Evolutionary conservation across 2,113 vertebrate genomes (phyloP).

Genomic region (Pavo muticus): DNA sequence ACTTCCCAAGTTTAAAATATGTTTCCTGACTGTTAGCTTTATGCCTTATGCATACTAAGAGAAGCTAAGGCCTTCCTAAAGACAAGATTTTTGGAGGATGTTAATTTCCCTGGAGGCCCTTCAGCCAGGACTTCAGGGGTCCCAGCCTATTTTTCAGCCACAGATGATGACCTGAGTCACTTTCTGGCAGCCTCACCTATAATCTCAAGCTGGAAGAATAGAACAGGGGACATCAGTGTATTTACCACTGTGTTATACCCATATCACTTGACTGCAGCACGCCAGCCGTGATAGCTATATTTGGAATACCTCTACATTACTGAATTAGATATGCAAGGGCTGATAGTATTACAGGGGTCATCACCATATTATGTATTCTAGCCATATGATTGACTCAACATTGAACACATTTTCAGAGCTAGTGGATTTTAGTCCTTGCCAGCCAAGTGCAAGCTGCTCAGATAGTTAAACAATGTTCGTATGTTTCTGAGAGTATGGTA

Average conservation of each 20-base stretch:
- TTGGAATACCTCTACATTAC: neutral
- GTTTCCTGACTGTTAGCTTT: neutral
- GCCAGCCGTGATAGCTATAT: neutral
- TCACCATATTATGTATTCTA: neutral
- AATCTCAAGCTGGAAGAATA: neutral
- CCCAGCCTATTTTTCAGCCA: neutral
- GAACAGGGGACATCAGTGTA: neutral
- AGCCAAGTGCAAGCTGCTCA: constrained; percentile 5
- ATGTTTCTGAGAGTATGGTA: neutral
- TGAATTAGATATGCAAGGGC: constrained; percentile 26
- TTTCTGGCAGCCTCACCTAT: neutral
- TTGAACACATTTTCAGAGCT: neutral
- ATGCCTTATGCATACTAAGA: neutral
- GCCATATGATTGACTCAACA: neutral
- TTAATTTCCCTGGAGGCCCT: neutral
- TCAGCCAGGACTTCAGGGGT: neutral
- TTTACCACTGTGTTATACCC: neutral
- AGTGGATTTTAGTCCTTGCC: neutral
- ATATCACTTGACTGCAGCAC: neutral
- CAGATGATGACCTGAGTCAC: neutral
- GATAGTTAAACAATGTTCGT: neutral
- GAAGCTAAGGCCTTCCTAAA: neutral
- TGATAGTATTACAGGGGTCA: neutral
- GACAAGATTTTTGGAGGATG: neutral
- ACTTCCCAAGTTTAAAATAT: neutral